These are phyloP conservation scores for Furnarius figulus DNA, from an alignment of 2,113 vertebrate genomes.

Conservation along the genomic window DNA sequence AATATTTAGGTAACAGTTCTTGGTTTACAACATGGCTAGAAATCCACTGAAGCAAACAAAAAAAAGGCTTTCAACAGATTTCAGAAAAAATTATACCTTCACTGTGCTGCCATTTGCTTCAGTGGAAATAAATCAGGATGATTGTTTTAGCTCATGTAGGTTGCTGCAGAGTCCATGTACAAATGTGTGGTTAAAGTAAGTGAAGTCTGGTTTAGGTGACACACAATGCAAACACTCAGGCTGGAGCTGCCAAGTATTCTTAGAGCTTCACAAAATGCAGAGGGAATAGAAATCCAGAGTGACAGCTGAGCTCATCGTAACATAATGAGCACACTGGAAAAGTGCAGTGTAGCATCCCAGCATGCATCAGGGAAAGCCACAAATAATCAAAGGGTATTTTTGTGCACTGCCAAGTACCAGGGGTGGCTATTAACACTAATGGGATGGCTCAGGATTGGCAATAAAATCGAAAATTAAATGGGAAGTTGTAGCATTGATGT, in stretches of 20 bases:
- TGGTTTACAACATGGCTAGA: background rate
- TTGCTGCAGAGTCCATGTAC: background rate
- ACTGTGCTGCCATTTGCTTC: background rate
- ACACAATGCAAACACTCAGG: background rate
- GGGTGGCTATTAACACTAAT: background rate
- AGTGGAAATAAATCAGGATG: background rate
- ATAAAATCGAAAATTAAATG: background rate
- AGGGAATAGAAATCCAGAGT: constrained; percentile 9
- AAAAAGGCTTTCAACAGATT: background rate
- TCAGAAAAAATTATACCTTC: background rate
- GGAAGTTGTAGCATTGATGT: background rate
- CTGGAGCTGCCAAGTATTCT: background rate
- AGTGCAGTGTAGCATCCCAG: background rate
- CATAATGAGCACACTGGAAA: background rate
- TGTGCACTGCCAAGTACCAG: background rate
- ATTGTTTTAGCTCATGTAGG: background rate
- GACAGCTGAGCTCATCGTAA: constrained; percentile 2
- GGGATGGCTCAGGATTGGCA: background rate
- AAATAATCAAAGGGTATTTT: background rate
- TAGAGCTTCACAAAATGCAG: background rate
- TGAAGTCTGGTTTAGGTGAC: background rate
- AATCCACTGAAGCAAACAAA: background rate
- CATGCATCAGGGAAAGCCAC: background rate
- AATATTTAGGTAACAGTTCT: background rate
- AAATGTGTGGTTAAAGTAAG: background rate